phyloP scores from a whole-genome alignment of 2,797 vertebrate genomes.

The Tachyglossus aculeatus region DNA sequence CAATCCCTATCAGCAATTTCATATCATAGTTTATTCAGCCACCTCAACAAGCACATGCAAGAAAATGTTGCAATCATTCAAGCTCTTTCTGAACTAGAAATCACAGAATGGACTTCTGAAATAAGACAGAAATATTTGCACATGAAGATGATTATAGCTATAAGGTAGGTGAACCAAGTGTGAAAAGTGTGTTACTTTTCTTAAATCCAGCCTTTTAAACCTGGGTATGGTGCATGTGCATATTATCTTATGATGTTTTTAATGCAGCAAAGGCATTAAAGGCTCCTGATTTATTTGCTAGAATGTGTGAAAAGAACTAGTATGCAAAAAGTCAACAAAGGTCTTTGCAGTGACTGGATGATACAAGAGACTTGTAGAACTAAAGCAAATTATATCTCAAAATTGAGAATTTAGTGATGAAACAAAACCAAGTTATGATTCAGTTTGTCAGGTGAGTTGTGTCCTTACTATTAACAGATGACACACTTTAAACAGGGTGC shows the following conservation, averaged over 20 bases:
- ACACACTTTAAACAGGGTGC: too few species aligned
- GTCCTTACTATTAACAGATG: too few species aligned
- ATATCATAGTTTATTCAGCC: slow-evolving; percentile 48
- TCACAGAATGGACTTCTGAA: slow-evolving; percentile 26
- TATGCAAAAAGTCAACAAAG: slow-evolving; percentile 28
- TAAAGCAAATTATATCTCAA: not conserved
- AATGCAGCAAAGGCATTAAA: not conserved
- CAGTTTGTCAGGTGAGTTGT: too few species aligned
- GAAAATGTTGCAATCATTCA: slow-evolving; percentile 53
- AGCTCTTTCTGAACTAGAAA: slow-evolving; percentile 35
- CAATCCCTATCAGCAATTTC: slow-evolving; percentile 47
- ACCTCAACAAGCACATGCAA: slow-evolving; percentile 74
- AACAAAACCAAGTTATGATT: too few species aligned
- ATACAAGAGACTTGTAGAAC: too few species aligned
- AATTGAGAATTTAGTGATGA: not conserved
- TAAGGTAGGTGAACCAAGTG: slow-evolving; percentile 25
- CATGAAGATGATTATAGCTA: slow-evolving; percentile 25
- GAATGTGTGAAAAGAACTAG: not conserved
- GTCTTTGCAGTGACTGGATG: slow-evolving; percentile 4
- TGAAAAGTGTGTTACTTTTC: slow-evolving; percentile 16
- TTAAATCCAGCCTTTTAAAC: slow-evolving; percentile 22
- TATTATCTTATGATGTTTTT: slow-evolving; percentile 1
- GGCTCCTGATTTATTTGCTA: slow-evolving; percentile 19
- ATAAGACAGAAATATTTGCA: slow-evolving; percentile 16
- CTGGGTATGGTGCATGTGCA: not conserved